Percentiles rank a stretch among this genome's conserved stretches.
Evolutionary conservation across 2,797 vertebrate species (phyloP).

Genomic region (Tachyglossus aculeatus): DNA sequence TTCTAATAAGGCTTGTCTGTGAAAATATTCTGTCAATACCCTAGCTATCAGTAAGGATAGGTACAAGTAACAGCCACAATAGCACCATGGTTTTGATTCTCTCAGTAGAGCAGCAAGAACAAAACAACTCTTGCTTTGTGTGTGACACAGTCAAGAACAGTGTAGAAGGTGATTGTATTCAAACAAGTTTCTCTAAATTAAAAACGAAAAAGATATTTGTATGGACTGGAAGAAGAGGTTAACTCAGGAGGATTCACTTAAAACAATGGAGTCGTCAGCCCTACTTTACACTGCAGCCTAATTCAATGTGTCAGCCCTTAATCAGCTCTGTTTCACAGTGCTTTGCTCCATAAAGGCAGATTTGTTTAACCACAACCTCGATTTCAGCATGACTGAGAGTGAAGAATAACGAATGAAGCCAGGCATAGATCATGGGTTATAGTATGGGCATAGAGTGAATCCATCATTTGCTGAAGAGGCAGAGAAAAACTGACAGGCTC

Average conservation of each 20-base stretch:
- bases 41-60: no score
- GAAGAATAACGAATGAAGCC: slow-evolving; percentile 71
- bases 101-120: no score
- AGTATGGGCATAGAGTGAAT: slow-evolving; percentile 70
- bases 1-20: no score
- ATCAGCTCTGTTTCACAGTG: slow-evolving; percentile 94
- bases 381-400: slow-evolving; percentile 85
- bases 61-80: no score
- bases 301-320: slow-evolving; percentile 88
- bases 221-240: background rate
- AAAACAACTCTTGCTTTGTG: no score
- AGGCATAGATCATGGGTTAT: slow-evolving; percentile 74
- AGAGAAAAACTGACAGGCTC: slow-evolving; percentile 87
- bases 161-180: slow-evolving; percentile 24
- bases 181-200: background rate
- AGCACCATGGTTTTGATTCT: no score
- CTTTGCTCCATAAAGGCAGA: slow-evolving; percentile 83
- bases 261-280: slow-evolving; percentile 73
- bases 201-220: slow-evolving; percentile 1
- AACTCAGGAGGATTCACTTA: slow-evolving; percentile 4
- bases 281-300: slow-evolving; percentile 65
- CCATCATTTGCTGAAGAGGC: slow-evolving; percentile 78
- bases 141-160: no score
- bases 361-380: slow-evolving; percentile 90
- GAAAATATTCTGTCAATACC: no score